Evolutionary conservation across 37 sponge, comb jelly and placozoan genomes (phyloP), one percentile per base, ranked within the genome.

Genomic region (Cliona cf. orientalis): DNA sequence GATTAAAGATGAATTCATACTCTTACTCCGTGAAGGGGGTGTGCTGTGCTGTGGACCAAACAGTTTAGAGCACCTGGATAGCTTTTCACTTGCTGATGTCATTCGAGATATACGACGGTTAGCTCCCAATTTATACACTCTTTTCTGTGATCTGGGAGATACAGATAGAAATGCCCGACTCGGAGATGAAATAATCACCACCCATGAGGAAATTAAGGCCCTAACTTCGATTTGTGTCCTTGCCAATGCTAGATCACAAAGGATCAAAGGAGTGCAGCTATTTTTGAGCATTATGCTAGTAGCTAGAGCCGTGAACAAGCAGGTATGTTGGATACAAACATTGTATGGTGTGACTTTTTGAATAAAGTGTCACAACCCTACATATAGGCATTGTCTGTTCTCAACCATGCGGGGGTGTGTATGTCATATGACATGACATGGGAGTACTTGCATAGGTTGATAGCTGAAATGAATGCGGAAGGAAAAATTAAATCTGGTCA

Each of bases 331-430:
- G n/a, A n/a, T 5, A 12, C 23, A n/a, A 26, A 61, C 17, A 49
- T 19, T 19, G 17, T 49, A 26, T 26, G n/a, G 14, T 49, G 53
- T 49, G 9, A 49, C 9, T 19, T 49, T 14, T 49, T 19, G 9
- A 49, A 49, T 49, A 26, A 26, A 21, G 23, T 66, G 68, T 3
- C 34, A 49, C 14, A 9, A 49, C 14, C n/a, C n/a, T n/a, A n/a
- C n/a, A n/a, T 19, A 62, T 62, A 69, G 45, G 71, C 41, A 36
- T 7, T 69, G 5, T 22, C 71, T 43, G 71, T 25, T 31, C 41
- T 67, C 5, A 73, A 73, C 36, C 74, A 73, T 73, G 74, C 74
- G 46, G 74, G 74, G 26, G 28, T 73, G 1, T 49, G 74, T 28
- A 1, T 32, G 5, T 73, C 74, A 1, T 73, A 73, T 36, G 32